A percentile compares a stretch with the other conserved stretches of the same genome.
phyloP scores from a whole-genome alignment of 2,888 invertebrate genomes.

The Diploptera punctata region DNA sequence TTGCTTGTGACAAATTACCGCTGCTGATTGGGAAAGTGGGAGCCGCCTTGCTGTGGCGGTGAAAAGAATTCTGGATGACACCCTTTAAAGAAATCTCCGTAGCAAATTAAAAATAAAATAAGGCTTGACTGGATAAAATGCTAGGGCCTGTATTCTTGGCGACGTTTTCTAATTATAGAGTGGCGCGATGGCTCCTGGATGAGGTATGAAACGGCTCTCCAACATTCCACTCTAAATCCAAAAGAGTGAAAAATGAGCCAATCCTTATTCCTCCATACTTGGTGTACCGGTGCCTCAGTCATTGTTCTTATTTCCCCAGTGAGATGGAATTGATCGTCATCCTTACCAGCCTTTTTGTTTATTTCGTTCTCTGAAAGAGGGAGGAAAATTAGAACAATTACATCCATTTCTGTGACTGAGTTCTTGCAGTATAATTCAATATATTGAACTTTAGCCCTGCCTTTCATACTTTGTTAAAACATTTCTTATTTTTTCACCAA shows the following conservation, averaged over 20 bases:
- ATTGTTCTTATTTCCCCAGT: conserved; percentile 23
- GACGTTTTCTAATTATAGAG: conserved; percentile 33
- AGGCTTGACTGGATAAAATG: conserved; percentile 34
- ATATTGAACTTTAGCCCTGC: no score
- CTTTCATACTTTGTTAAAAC: no score
- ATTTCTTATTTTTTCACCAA: no score
- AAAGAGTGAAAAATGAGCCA: conserved; percentile 28
- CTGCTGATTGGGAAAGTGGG: conserved; percentile 35
- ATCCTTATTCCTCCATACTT: conserved; percentile 18
- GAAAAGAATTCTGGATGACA: conserved; percentile 34
- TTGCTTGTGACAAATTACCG: conserved; percentile 39
- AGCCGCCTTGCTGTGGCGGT: neutral
- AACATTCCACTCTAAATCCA: conserved; percentile 25
- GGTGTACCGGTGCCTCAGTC: neutral
- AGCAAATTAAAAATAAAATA: conserved; percentile 43
- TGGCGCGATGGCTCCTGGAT: conserved; percentile 7
- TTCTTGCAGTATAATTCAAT: no score
- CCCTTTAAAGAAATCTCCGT: conserved; percentile 40
- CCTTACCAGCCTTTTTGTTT: no score
- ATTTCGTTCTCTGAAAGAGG: no score
- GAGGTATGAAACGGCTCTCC: conserved; percentile 24
- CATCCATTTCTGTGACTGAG: no score
- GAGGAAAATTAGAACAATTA: no score
- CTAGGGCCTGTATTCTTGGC: conserved; percentile 16
- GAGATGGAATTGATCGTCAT: conserved; percentile 1